Conservation (phyloP, 2,113 vertebrate genomes). For the Glaucidium brasilianum region DNA sequence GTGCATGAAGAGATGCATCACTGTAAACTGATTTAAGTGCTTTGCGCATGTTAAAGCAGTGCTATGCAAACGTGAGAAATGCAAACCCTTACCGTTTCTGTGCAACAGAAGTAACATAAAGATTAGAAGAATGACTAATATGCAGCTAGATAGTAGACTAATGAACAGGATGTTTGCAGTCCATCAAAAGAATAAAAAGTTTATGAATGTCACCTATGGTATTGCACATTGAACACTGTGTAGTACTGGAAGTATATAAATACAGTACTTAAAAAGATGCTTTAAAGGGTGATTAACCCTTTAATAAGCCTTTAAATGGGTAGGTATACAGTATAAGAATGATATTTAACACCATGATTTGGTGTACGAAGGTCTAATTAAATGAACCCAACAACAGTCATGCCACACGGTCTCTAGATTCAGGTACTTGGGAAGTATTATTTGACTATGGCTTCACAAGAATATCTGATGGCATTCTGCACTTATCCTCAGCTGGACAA, state of each 20-base stretch:
- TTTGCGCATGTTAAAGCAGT: not conserved
- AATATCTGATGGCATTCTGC: not conserved
- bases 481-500: not conserved
- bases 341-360: not conserved
- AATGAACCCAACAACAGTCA: not conserved
- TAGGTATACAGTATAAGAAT: not conserved
- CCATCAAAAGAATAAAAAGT: not conserved
- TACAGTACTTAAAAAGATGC: not conserved
- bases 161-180: not conserved
- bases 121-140: not conserved
- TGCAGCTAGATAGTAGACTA: not conserved
- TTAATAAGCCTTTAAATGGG: not conserved
- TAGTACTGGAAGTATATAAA: not conserved
- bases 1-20: not conserved
- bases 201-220: not conserved
- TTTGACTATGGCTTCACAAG: not conserved
- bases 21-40: not conserved
- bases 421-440: not conserved
- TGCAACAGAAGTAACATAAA: not conserved
- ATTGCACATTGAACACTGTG: rapidly evolving
- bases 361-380: not conserved
- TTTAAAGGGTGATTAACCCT: not conserved
- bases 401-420: no score
- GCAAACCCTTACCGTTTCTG: not conserved
- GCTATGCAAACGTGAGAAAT: not conserved